Percentiles rank a stretch among this genome's conserved stretches.
Evolutionary conservation across 2,113 vertebrate genomes (phyloP).

Genomic region (Pelecanoides urinatrix): DNA sequence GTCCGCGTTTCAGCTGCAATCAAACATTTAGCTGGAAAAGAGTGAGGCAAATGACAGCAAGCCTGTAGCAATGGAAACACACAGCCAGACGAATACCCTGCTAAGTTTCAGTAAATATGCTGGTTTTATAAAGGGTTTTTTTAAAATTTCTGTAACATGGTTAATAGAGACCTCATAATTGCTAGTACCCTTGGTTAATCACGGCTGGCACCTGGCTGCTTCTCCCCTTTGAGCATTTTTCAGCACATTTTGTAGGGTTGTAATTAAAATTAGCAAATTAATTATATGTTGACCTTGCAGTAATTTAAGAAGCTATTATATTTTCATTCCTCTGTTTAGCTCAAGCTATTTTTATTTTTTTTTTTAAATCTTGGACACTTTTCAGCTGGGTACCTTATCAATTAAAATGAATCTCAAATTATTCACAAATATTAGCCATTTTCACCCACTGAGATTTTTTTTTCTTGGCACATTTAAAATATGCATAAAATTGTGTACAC

Average conservation of each 20-base stretch:
- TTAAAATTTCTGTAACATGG: not conserved
- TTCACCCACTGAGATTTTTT: not conserved
- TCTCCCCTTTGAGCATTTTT: conserved; percentile 1
- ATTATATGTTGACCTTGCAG: conserved; percentile 38
- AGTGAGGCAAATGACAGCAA: not conserved
- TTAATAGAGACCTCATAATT: conserved; percentile 36
- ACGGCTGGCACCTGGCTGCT: not conserved
- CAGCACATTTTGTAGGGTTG: not conserved
- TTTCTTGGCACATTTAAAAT: not conserved
- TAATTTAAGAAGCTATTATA: conserved; percentile 41
- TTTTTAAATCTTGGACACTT: not conserved
- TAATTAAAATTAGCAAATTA: conserved; percentile 56
- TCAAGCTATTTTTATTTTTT: not conserved
- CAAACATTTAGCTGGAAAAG: not conserved
- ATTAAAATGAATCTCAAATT: not conserved
- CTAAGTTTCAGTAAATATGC: not conserved
- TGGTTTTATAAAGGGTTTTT: not conserved
- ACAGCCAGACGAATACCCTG: not conserved
- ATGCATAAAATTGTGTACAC: not conserved
- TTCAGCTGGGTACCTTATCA: conserved; percentile 3
- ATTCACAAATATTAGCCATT: not conserved
- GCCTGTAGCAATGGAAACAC: not conserved
- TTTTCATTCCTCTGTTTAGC: conserved; percentile 5
- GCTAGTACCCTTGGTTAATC: conserved; percentile 14
- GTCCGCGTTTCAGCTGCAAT: not conserved